Evolutionary conservation across 2,797 vertebrate species (phyloP).

Genomic region (Austrolebias charrua): DNA sequence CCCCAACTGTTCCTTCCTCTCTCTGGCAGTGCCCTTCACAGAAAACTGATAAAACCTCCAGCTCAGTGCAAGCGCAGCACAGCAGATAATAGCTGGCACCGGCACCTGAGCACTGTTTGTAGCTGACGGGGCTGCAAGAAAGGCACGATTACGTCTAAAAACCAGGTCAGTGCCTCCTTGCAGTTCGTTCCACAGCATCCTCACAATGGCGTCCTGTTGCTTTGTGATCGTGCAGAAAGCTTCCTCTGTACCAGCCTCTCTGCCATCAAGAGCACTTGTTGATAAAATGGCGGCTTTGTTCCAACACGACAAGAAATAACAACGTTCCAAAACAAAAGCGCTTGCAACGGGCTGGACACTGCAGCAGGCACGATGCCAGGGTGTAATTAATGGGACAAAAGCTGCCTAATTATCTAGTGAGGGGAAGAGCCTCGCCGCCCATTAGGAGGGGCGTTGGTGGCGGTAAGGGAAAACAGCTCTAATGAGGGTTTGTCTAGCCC

Average conservation of each 20-base stretch:
- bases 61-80: slow-evolving; percentile 34
- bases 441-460: slow-evolving; percentile 65
- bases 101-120: slow-evolving; percentile 38
- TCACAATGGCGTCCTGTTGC: slow-evolving; percentile 69
- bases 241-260: slow-evolving; percentile 56
- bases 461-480: slow-evolving; percentile 65
- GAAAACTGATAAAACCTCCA: slow-evolving; percentile 38
- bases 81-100: slow-evolving; percentile 18
- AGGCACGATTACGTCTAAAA: slow-evolving; percentile 37
- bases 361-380: slow-evolving; percentile 62
- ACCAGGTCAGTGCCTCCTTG: slow-evolving; percentile 71
- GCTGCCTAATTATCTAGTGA: slow-evolving; percentile 79
- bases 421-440: slow-evolving; percentile 60
- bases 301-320: slow-evolving; percentile 68
- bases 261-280: slow-evolving; percentile 39
- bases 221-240: slow-evolving; percentile 56
- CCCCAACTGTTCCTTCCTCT: slow-evolving; percentile 27
- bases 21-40: slow-evolving; percentile 9
- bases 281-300: slow-evolving; percentile 76
- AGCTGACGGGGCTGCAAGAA: slow-evolving; percentile 33
- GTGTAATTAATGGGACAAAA: slow-evolving; percentile 79
- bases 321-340: slow-evolving; percentile 72
- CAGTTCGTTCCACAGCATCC: slow-evolving; percentile 56
- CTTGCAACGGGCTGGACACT: slow-evolving; percentile 53
- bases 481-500: slow-evolving; percentile 78